Evolutionary conservation across 2,888 invertebrate species (phyloP).

Genomic region (Colostygia pectinataria): DNA sequence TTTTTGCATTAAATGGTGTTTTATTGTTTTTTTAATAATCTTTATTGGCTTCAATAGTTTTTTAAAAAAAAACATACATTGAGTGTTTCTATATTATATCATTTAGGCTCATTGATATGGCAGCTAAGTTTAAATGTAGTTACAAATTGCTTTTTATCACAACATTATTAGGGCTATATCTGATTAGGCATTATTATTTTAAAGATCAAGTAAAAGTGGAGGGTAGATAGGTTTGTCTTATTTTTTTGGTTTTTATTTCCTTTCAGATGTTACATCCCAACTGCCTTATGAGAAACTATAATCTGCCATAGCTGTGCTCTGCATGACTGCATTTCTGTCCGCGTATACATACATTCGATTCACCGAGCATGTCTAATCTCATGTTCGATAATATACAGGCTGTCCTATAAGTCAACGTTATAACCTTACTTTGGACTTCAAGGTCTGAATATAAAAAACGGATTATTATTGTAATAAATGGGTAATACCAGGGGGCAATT

Average conservation of each 20-base stretch:
- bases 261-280: constrained; percentile 95
- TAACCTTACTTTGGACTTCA: too few relatives aligned
- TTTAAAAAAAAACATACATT: too few relatives aligned
- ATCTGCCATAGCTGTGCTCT: constrained; percentile 81
- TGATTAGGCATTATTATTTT: background rate
- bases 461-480: too few relatives aligned
- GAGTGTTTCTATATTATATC: too few relatives aligned
- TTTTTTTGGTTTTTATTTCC: constrained; percentile 78
- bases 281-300: constrained; percentile 97
- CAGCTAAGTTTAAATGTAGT: background rate
- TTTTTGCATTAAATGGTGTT: too few relatives aligned
- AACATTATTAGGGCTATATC: background rate
- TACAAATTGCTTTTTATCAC: constrained; percentile 1
- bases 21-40: too few relatives aligned
- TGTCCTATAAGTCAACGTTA: too few relatives aligned
- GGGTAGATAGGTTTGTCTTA: constrained; percentile 32
- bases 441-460: too few relatives aligned
- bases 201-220: constrained; percentile 11
- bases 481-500: too few relatives aligned
- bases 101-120: background rate
- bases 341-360: constrained; percentile 55
- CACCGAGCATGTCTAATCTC: constrained; percentile 62
- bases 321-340: constrained; percentile 75
- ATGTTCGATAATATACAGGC: constrained; percentile 14
- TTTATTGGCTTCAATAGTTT: too few relatives aligned